A percentile compares a stretch with the other conserved stretches of the same genome.
These are phyloP conservation scores for Helostoma temminkii DNA, from an alignment of 2,797 vertebrate species.

Conservation along the genomic window DNA sequence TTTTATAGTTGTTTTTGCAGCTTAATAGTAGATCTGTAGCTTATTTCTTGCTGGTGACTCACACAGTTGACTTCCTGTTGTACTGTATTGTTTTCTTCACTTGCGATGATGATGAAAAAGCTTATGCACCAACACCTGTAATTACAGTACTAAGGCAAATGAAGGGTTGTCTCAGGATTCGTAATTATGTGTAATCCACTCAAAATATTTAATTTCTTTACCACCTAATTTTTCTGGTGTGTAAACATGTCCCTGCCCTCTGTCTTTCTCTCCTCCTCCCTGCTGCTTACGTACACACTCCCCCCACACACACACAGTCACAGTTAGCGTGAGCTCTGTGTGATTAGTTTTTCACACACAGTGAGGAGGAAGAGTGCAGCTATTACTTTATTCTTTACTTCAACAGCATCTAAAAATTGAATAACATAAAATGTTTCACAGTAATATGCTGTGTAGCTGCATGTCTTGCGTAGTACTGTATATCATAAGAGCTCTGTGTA, in stretches of 20 bases:
- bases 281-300: neutral
- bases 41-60: neutral
- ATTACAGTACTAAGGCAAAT: too few species aligned
- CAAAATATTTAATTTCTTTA: neutral
- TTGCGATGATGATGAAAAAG: too few species aligned
- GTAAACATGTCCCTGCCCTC: conserved; percentile 31
- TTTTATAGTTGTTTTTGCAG: neutral
- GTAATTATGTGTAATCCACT: neutral
- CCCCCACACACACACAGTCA: neutral
- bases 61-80: neutral
- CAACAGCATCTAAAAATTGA: neutral
- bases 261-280: neutral
- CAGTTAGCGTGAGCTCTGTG: conserved; percentile 19
- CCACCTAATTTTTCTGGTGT: neutral
- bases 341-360: conserved; percentile 24
- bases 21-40: neutral
- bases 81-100: too few species aligned
- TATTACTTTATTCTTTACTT: neutral
- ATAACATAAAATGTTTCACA: neutral
- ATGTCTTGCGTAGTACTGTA: neutral
- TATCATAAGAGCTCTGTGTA: neutral
- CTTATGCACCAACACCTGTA: too few species aligned
- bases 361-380: conserved; percentile 26
- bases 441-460: neutral
- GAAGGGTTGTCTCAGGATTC: too few species aligned